These are phyloP conservation scores for Cheilosia grossa DNA, from an alignment of 2,888 invertebrate species.

Conservation along the genomic window DNA sequence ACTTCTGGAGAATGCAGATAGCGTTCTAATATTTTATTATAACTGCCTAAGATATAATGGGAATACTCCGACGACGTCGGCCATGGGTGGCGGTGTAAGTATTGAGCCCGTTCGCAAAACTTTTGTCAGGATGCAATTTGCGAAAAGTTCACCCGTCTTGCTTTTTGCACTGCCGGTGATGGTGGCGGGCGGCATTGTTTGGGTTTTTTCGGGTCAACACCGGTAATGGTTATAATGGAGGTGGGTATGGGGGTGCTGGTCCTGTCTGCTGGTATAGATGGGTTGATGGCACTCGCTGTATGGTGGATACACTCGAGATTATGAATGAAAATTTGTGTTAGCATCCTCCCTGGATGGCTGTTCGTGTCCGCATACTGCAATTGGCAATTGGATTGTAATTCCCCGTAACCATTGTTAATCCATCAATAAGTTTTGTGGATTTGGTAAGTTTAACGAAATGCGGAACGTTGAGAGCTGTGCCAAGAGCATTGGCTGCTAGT, in stretches of 20 bases:
- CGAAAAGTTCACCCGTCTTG: slow-evolving; percentile 70
- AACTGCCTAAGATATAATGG: slow-evolving; percentile 73
- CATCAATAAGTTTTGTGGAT: slow-evolving; percentile 71
- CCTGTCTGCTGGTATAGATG: background rate
- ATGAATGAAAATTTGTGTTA: slow-evolving; percentile 68
- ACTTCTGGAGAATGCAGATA: slow-evolving; percentile 75
- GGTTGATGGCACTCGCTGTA: background rate
- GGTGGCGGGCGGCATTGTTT: slow-evolving; percentile 60
- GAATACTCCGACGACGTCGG: slow-evolving; percentile 16
- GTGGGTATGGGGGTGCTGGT: background rate
- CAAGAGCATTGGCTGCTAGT: slow-evolving; percentile 26
- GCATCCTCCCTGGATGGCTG: slow-evolving; percentile 26
- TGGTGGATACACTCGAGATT: slow-evolving; percentile 56
- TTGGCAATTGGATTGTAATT: slow-evolving; percentile 68
- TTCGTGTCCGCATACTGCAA: slow-evolving; percentile 56
- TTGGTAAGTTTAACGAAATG: slow-evolving; percentile 59
- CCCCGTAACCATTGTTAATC: slow-evolving; percentile 62
- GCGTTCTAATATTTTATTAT: slow-evolving; percentile 74
- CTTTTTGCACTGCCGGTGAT: slow-evolving; percentile 33
- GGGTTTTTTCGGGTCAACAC: slow-evolving; percentile 70
- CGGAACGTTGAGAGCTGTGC: slow-evolving; percentile 41
- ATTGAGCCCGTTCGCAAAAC: slow-evolving; percentile 57
- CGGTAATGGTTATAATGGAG: slow-evolving; percentile 50
- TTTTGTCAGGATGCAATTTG: slow-evolving; percentile 70
- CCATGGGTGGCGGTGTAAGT: slow-evolving; percentile 36